Percentiles rank a stretch among this genome's conserved stretches.
Evolutionary conservation across 2,797 vertebrate genomes (phyloP).

Genomic region (Fringilla coelebs): DNA sequence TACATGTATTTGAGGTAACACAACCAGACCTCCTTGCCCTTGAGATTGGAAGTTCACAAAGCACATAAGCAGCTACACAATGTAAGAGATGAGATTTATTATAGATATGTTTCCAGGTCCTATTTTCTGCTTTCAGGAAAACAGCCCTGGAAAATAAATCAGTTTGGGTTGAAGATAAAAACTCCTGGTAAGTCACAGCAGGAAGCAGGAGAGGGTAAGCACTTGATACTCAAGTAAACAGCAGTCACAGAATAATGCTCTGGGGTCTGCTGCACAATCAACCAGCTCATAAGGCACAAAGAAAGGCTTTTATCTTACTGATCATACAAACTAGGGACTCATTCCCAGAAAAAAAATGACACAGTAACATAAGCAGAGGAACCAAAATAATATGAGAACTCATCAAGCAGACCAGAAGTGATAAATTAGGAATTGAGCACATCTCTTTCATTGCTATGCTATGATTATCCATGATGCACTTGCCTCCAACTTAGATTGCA

Average conservation of each 20-base stretch:
- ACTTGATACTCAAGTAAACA: not conserved
- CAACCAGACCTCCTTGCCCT: not conserved
- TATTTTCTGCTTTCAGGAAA: constrained; percentile 12
- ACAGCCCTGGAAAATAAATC: not conserved
- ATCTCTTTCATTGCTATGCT: not conserved
- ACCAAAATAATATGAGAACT: not conserved
- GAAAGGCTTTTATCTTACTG: not conserved
- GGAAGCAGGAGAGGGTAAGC: not conserved
- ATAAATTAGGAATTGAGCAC: not conserved
- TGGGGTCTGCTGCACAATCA: not conserved
- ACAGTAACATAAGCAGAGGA: not conserved
- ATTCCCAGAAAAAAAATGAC: not conserved
- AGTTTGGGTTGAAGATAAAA: not conserved
- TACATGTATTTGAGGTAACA: not conserved
- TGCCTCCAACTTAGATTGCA: not conserved
- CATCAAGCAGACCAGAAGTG: not conserved
- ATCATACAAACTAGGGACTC: not conserved
- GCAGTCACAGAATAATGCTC: not conserved
- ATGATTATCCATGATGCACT: not conserved
- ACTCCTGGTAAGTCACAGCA: not conserved
- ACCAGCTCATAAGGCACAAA: not conserved
- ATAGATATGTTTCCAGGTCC: not conserved
- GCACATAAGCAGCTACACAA: not conserved
- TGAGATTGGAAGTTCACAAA: not conserved
- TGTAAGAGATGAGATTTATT: not conserved